Conservation (phyloP, 2,113 vertebrate species). For the Zosterops hypoxanthus region DNA sequence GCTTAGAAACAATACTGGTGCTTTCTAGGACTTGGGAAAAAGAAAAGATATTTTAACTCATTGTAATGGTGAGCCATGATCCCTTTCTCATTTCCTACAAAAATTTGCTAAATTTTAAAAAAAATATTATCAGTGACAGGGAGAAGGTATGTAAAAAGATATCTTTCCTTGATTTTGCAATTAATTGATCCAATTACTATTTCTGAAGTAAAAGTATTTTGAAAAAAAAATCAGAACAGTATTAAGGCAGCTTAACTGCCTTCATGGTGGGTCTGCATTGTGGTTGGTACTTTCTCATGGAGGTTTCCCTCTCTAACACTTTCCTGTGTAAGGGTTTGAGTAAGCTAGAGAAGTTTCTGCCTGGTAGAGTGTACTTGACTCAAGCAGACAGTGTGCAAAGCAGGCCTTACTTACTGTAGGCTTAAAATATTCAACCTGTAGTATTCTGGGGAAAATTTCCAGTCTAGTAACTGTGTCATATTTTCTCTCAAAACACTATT, state of each 20-base stretch:
- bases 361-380: background rate
- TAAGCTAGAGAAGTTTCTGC: background rate
- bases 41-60: background rate
- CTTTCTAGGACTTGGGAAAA: background rate
- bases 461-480: background rate
- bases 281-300: background rate
- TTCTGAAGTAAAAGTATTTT: background rate
- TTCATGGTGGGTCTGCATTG: background rate
- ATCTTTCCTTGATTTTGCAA: background rate
- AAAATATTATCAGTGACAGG: background rate
- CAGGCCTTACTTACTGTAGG: background rate
- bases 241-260: background rate
- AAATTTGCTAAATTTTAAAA: background rate
- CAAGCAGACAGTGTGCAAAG: background rate
- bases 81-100: background rate
- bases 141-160: background rate
- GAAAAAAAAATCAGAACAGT: background rate
- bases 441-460: background rate
- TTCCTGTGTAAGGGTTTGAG: background rate
- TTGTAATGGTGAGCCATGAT: background rate
- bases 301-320: background rate
- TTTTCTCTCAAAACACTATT: conserved; percentile 39
- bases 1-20: background rate
- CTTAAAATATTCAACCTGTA: background rate
- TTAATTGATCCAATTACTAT: background rate